These are phyloP conservation scores for Aricia artaxerxes DNA, from an alignment of 2,888 invertebrate species.

Conservation along the genomic window DNA sequence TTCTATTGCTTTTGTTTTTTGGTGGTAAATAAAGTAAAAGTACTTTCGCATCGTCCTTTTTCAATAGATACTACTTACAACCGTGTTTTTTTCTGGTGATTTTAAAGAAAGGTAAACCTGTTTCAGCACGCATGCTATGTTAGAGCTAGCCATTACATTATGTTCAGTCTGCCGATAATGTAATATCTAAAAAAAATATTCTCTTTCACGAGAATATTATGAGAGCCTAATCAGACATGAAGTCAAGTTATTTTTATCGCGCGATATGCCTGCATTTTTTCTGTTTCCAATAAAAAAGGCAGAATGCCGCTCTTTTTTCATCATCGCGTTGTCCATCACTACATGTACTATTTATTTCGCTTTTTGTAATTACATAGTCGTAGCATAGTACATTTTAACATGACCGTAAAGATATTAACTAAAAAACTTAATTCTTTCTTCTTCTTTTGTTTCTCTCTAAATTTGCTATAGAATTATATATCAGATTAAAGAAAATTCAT, in stretches of 20 bases:
- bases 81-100: neutral
- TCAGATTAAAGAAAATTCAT: neutral
- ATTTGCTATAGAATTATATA: neutral
- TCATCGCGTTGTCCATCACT: neutral
- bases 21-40: neutral
- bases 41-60: neutral
- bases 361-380: neutral
- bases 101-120: neutral
- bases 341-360: neutral
- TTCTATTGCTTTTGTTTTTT: neutral
- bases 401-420: no score
- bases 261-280: slow-evolving; percentile 19
- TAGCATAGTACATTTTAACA: neutral
- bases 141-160: slow-evolving; percentile 9
- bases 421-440: neutral
- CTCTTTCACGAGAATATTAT: slow-evolving; percentile 15
- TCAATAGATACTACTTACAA: no score
- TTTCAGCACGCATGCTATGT: neutral
- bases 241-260: slow-evolving; percentile 25
- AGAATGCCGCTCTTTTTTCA: slow-evolving; percentile 12
- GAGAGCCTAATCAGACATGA: slow-evolving; percentile 23
- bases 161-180: neutral
- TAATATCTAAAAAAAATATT: slow-evolving; percentile 28
- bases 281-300: neutral
- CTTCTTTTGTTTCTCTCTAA: neutral